Base-by-base conservation (phyloP, 2,113 vertebrate species). In the Felis chaus region DNA sequence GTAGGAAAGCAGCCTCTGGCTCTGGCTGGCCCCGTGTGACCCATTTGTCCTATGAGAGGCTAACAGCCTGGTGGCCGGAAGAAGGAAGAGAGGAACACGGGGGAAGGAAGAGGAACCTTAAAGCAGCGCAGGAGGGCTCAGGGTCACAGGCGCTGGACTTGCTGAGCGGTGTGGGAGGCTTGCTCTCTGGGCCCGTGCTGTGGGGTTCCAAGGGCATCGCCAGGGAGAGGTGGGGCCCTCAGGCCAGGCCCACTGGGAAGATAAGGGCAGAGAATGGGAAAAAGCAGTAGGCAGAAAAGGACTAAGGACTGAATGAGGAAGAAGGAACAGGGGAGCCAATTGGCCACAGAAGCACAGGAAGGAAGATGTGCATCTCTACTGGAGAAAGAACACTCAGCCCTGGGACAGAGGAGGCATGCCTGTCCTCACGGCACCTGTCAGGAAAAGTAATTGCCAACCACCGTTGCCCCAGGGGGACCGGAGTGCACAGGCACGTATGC, bases 341-440 rank as follows among this genome's bases (percentile, higher is more conserved):
- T 45, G 50, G 27, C 15, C 41, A 29, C 55, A 55, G 16, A 9
- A 29, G 31, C 39, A 31, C 12, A 36, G 33, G 16, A 71, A 57
- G 25, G 33, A 45, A 68, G 7, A 13, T 10, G 0, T 27, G 11
- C 4, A 13, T 36, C 29, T 53, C 81, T 3, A 0, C 25, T 23
- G 18, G 23, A 53, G 65, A 29, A 48, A 45, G 25, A 14, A 55
- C 4, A 23, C 48, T 71, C 31, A 11, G 45, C 29, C 23, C 18
- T 3, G 33, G 23, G 36, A 25, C 31, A 4, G 27, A 16, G 4
- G 5, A 29, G 1, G 7, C 10, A 1, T 5, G 41, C 29, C 69
- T 39, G 6, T 11, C 65, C 73, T 31, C 69, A 13, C 1, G 39
- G 61, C 3, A 23, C 25, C 8, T 61, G n/a, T 65, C 73, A 69